phyloP scores from a whole-genome alignment of 2,888 invertebrate species.

The Drosophila birchii region DNA sequence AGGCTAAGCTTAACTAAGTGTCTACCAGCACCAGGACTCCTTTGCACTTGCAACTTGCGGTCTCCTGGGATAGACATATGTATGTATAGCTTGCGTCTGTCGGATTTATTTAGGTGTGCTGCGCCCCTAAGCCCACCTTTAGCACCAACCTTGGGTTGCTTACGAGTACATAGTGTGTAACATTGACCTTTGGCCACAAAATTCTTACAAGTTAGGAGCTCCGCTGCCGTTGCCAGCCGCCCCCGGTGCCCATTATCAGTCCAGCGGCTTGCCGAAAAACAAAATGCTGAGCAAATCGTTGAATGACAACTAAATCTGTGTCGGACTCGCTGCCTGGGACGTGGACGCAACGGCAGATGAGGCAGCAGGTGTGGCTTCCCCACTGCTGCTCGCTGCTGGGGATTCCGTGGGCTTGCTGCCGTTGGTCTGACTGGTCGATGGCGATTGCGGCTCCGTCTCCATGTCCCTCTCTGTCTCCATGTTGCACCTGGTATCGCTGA shows the following conservation, averaged over 20 bases:
- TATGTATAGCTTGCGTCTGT: constrained; percentile 23
- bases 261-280: constrained; percentile 81
- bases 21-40: constrained; percentile 3
- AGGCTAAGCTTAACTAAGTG: constrained; percentile 51
- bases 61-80: not conserved
- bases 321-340: constrained; percentile 75
- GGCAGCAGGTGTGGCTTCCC: constrained; percentile 35
- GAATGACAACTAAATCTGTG: constrained; percentile 83
- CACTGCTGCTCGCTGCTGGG: constrained; percentile 37
- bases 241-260: constrained; percentile 55
- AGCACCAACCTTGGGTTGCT: constrained; percentile 75
- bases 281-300: constrained; percentile 83
- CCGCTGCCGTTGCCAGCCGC: constrained; percentile 34
- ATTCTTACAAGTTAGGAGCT: constrained; percentile 52
- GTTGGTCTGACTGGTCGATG: constrained; percentile 41
- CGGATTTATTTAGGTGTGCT: constrained; percentile 7
- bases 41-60: not conserved
- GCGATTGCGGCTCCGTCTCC: constrained; percentile 43
- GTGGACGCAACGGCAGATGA: constrained; percentile 61
- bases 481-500: constrained; percentile 29
- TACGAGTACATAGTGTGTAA: constrained; percentile 35
- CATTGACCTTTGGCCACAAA: constrained; percentile 77
- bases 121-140: constrained; percentile 39
- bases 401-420: constrained; percentile 49
- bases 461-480: constrained; percentile 53